These are phyloP conservation scores for Centroberyx gerrardi DNA, from an alignment of 2,797 vertebrate genomes.

Conservation along the genomic window DNA sequence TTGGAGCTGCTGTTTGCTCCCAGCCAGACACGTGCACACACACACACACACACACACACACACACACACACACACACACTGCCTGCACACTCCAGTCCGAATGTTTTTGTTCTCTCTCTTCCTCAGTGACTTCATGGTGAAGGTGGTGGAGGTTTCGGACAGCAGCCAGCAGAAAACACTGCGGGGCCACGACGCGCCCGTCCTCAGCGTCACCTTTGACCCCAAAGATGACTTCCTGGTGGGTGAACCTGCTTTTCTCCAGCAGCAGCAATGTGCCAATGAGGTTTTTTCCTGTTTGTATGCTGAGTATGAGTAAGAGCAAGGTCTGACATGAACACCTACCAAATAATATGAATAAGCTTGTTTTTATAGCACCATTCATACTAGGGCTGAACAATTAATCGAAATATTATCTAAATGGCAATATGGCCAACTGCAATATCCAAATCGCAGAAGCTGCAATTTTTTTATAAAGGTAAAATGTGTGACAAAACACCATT, in stretches of 20 bases:
- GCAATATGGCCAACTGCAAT: too few species aligned
- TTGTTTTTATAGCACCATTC: too few species aligned
- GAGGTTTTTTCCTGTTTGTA: neutral
- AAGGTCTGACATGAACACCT: too few species aligned
- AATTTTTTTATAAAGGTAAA: too few species aligned
- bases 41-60: neutral
- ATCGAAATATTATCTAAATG: too few species aligned
- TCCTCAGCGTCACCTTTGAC: slow-evolving; percentile 95
- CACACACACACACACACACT: neutral
- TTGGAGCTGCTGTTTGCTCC: neutral
- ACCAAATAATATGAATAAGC: too few species aligned
- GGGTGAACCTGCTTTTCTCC: slow-evolving; percentile 45
- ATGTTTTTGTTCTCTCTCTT: slow-evolving; percentile 9
- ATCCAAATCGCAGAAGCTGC: too few species aligned
- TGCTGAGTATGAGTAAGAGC: neutral
- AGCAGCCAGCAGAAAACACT: slow-evolving; percentile 95
- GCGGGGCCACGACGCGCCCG: slow-evolving; percentile 93
- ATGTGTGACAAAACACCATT: too few species aligned
- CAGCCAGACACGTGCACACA: too few species aligned
- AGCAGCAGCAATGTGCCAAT: neutral
- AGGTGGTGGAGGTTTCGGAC: slow-evolving; percentile 93
- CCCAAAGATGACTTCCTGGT: slow-evolving; percentile 93
- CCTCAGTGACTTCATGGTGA: slow-evolving; percentile 95
- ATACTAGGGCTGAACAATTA: too few species aligned
- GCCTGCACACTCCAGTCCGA: neutral